These are phyloP conservation scores for Anneissia japonica DNA, from an alignment of 35 echinoderm and acorn worm genomes.

Conservation along the genomic window DNA sequence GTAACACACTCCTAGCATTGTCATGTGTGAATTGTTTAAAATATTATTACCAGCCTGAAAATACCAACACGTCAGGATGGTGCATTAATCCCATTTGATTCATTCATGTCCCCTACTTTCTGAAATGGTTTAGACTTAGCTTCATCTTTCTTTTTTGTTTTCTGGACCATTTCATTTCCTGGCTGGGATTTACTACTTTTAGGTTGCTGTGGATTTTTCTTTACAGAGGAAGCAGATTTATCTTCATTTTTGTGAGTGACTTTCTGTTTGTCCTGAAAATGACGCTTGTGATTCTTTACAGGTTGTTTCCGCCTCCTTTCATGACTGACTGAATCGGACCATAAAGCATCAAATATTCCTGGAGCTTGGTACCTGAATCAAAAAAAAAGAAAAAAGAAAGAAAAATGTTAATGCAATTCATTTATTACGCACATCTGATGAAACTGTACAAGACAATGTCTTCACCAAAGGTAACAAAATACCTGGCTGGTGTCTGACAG, in stretches of 20 bases:
- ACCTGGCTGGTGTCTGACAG: too few species aligned
- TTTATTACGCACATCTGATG: background rate
- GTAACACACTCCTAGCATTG: too few species aligned
- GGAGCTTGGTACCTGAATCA: background rate
- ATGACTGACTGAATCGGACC: background rate
- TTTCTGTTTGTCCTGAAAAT: background rate
- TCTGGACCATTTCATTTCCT: background rate
- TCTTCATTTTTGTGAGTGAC: background rate
- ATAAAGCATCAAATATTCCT: background rate
- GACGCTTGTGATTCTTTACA: background rate
- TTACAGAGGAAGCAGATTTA: background rate
- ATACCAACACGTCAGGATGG: too few species aligned
- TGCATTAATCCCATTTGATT: too few species aligned
- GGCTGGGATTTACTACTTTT: background rate
- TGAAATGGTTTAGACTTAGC: too few species aligned
- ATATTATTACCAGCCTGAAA: too few species aligned
- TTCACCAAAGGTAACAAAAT: too few species aligned
- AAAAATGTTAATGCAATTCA: too few species aligned
- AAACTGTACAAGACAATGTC: too few species aligned
- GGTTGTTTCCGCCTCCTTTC: background rate
- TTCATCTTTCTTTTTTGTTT: background rate
- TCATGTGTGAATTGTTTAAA: too few species aligned
- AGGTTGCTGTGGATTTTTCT: background rate
- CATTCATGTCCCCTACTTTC: too few species aligned
- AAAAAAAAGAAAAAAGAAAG: too few species aligned